A percentile compares a stretch with the other conserved stretches of the same genome.
phyloP scores from a whole-genome alignment of 2,113 vertebrate species.

The Hypomesus transpacificus region DNA sequence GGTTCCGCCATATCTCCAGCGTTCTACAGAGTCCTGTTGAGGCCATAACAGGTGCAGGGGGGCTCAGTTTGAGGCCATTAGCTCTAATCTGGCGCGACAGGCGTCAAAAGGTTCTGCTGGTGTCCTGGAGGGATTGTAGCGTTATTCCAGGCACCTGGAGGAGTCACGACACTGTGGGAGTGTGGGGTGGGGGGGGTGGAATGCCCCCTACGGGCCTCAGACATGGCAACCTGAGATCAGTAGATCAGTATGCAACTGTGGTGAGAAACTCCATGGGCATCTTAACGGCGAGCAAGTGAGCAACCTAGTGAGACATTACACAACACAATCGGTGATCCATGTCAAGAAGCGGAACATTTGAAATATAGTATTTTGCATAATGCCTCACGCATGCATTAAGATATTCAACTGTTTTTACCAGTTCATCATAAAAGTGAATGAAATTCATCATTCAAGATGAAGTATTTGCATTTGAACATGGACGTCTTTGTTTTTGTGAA shows the following conservation, averaged over 20 bases:
- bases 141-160: constrained; percentile 39
- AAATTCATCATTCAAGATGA: neutral
- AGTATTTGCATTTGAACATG: neutral
- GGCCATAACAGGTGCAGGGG: constrained; percentile 16
- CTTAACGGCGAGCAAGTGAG: neutral
- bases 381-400: too few relatives aligned
- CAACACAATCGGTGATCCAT: neutral
- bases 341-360: neutral
- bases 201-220: neutral
- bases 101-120: constrained; percentile 42
- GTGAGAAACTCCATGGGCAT: neutral
- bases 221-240: neutral
- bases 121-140: constrained; percentile 25
- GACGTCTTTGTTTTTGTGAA: neutral
- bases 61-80: constrained; percentile 43
- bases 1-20: too few relatives aligned
- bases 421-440: too few relatives aligned
- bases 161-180: constrained; percentile 10
- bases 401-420: too few relatives aligned
- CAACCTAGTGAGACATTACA: neutral
- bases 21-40: constrained; percentile 14
- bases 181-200: neutral
- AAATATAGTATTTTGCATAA: too few relatives aligned
- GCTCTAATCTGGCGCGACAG: constrained; percentile 40
- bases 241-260: neutral